Evolutionary conservation across 2,797 vertebrate species (phyloP).

Genomic region (Pseudochirops cupreus): DNA sequence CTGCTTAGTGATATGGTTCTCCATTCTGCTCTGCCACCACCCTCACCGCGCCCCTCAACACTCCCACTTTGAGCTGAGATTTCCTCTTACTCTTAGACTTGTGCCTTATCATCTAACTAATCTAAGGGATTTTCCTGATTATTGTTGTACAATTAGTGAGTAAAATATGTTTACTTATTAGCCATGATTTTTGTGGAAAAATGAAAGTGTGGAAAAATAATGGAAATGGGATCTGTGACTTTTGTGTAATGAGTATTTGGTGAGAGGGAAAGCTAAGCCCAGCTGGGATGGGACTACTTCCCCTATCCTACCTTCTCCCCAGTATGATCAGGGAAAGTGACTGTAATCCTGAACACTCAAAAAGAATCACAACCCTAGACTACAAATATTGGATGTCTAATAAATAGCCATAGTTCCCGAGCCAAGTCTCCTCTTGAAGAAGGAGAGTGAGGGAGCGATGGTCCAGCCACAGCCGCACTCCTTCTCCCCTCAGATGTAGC

Average conservation of each 20-base stretch:
- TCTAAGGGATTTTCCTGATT: background rate
- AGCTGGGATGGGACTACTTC: background rate
- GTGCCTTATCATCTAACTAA: background rate
- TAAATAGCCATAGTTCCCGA: background rate
- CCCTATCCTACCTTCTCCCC: too few species aligned
- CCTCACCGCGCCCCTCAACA: background rate
- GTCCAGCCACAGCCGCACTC: background rate
- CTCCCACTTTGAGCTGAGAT: too few species aligned
- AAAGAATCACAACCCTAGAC: background rate
- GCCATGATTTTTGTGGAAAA: too few species aligned
- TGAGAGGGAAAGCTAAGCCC: background rate
- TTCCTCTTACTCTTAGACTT: background rate
- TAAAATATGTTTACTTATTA: background rate
- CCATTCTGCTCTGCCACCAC: background rate
- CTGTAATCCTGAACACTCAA: background rate
- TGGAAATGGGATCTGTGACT: background rate
- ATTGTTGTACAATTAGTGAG: background rate
- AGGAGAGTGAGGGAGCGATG: background rate
- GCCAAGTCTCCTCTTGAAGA: background rate
- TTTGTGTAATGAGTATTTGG: background rate
- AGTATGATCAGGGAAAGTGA: background rate
- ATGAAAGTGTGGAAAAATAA: background rate
- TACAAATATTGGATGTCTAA: background rate
- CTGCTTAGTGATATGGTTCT: background rate
- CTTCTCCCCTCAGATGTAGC: background rate